These are phyloP conservation scores for Leucozona laternaria DNA, from an alignment of 2,888 invertebrate species.

Conservation along the genomic window DNA sequence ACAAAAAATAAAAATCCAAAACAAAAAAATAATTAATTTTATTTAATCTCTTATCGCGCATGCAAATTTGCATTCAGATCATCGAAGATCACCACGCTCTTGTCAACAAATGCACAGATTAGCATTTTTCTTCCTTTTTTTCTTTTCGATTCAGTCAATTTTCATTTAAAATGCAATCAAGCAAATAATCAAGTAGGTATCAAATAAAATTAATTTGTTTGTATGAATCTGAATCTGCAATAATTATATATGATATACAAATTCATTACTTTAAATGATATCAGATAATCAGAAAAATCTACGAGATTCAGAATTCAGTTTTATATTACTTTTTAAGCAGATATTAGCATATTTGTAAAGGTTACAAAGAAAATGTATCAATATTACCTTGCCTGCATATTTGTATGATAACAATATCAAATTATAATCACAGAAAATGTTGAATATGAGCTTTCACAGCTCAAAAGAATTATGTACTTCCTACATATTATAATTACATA, in stretches of 20 bases:
- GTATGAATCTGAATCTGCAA: no score
- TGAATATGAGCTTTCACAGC: neutral
- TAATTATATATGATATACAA: no score
- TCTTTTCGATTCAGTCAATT: neutral
- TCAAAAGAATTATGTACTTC: neutral
- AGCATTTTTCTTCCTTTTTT: neutral
- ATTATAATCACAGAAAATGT: neutral
- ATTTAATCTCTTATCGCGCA: slow-evolving; percentile 11
- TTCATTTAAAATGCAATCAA: slow-evolving; percentile 3
- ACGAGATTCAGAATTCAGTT: neutral
- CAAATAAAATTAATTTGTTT: neutral
- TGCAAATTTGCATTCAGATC: slow-evolving; percentile 15
- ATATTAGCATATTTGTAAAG: neutral
- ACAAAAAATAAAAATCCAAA: slow-evolving; percentile 4
- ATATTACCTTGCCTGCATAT: neutral
- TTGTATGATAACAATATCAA: neutral
- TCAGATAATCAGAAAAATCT: neutral
- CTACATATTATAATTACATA: neutral
- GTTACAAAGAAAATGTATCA: neutral
- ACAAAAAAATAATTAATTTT: neutral
- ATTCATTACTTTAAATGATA: neutral
- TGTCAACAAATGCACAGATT: neutral
- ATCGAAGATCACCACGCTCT: slow-evolving; percentile 29
- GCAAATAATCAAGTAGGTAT: neutral
- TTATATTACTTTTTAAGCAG: neutral